Conservation (phyloP, 2,113 vertebrate species). For the Pedetes capensis region DNA sequence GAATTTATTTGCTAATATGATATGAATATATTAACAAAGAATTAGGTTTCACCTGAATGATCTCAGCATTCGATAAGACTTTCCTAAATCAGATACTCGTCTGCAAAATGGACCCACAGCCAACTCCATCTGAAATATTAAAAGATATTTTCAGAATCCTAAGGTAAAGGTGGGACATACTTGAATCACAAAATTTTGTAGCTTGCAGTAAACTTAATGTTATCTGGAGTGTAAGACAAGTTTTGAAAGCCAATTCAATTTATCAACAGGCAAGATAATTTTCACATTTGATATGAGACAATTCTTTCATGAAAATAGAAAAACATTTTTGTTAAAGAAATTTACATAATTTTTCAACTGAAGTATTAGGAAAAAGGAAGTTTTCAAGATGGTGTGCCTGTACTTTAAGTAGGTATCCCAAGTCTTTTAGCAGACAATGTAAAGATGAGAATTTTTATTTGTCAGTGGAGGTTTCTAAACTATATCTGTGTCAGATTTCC, state of each 20-base stretch:
- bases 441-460: neutral
- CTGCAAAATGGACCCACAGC: conserved; percentile 94
- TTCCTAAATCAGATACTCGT: conserved; percentile 96
- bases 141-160: conserved; percentile 17
- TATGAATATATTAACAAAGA: neutral
- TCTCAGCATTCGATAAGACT: conserved; percentile 93
- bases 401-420: neutral
- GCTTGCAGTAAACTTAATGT: neutral
- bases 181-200: neutral
- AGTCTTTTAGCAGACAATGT: neutral
- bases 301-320: neutral
- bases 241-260: conserved; percentile 21
- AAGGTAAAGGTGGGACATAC: neutral
- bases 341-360: neutral
- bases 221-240: neutral
- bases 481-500: neutral
- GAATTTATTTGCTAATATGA: conserved; percentile 49
- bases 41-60: conserved; percentile 91
- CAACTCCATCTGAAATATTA: conserved; percentile 93
- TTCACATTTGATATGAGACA: conserved; percentile 15
- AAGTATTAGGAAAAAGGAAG: neutral
- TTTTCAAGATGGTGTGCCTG: neutral
- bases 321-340: neutral
- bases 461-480: neutral
- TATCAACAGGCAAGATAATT: conserved; percentile 26